phyloP scores from a whole-genome alignment of 2,888 invertebrate genomes.

The Hirtodrosophila alboralis region DNA sequence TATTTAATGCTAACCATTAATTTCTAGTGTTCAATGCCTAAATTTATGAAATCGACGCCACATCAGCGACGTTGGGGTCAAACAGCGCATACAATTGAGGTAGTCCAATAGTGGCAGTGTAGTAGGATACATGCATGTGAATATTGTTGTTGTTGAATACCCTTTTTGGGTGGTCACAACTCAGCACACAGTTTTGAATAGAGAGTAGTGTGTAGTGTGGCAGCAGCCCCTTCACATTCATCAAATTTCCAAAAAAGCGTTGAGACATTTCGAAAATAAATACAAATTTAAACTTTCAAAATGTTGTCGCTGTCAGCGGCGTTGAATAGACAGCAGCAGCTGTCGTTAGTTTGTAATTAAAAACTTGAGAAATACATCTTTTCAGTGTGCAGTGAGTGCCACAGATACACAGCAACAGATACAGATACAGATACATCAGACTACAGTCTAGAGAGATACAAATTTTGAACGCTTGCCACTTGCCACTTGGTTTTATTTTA shows the following conservation, averaged over 20 bases:
- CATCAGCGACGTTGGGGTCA: slow-evolving; percentile 81
- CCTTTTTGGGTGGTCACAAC: slow-evolving; percentile 58
- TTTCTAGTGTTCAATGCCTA: slow-evolving; percentile 81
- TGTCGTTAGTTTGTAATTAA: slow-evolving; percentile 81
- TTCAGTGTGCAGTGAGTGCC: slow-evolving; percentile 35
- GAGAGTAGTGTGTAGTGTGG: too few relatives aligned
- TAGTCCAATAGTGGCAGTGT: slow-evolving; percentile 46
- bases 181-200: slow-evolving; percentile 20
- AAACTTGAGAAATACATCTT: slow-evolving; percentile 68
- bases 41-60: slow-evolving; percentile 71
- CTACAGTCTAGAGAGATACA: slow-evolving; percentile 23
- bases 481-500: too few relatives aligned
- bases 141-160: slow-evolving; percentile 23
- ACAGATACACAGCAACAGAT: slow-evolving; percentile 38
- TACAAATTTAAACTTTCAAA: slow-evolving; percentile 66
- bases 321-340: slow-evolving; percentile 73
- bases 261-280: slow-evolving; percentile 66
- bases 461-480: slow-evolving; percentile 46
- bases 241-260: slow-evolving; percentile 72
- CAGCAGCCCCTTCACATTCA: slow-evolving; percentile 64
- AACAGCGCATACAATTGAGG: slow-evolving; percentile 74
- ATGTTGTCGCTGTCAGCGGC: slow-evolving; percentile 68
- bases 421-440: slow-evolving; percentile 27
- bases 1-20: slow-evolving; percentile 36
- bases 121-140: too few relatives aligned